These are phyloP conservation scores for Ridgeia piscesae DNA, from an alignment of 1,140 invertebrate genomes.

Conservation along the genomic window DNA sequence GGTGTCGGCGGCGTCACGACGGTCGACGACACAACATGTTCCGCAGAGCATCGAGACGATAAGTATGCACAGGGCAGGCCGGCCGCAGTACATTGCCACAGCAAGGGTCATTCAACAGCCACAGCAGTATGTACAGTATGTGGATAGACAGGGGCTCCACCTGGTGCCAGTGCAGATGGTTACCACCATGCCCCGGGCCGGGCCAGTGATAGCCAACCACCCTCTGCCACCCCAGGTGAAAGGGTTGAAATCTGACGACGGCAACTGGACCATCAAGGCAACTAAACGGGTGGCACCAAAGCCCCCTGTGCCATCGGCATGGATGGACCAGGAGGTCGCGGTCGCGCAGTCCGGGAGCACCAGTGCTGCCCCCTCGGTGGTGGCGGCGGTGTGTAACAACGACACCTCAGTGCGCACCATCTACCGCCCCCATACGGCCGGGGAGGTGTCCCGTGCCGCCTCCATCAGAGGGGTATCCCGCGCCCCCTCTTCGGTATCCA, in stretches of 20 bases:
- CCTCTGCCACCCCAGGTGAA: not conserved
- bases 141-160: not conserved
- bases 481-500: not conserved
- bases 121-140: not conserved
- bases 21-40: not conserved
- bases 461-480: not conserved
- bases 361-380: not conserved
- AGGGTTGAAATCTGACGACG: not conserved
- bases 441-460: not conserved
- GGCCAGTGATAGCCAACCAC: not conserved
- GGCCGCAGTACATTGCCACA: not conserved
- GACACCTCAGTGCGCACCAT: not conserved
- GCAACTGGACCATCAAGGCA: slow-evolving; percentile 9
- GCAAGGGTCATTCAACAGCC: not conserved
- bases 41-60: not conserved
- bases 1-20: not conserved
- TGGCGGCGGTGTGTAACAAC: not conserved
- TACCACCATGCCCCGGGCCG: not conserved
- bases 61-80: not conserved
- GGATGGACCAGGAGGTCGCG: not conserved
- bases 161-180: not conserved
- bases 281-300: not conserved
- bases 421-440: not conserved
- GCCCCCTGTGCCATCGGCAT: not conserved
- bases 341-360: not conserved